These are phyloP conservation scores for Drosophila willistoni DNA, from an alignment of 1,140 invertebrate genomes.

Conservation along the genomic window DNA sequence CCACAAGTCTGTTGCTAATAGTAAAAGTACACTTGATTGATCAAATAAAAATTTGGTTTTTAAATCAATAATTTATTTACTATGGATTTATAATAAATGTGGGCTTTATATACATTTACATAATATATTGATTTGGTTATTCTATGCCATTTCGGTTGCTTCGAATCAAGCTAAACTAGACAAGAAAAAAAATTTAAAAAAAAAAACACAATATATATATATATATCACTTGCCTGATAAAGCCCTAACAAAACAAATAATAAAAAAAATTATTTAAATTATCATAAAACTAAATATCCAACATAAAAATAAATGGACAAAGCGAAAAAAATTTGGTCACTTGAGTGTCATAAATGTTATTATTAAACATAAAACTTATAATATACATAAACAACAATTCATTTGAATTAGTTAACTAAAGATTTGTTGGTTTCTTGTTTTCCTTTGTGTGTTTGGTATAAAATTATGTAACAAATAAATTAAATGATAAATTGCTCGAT, in stretches of 20 bases:
- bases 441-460: constrained; percentile 5
- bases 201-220: constrained; percentile 9
- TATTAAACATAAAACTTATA: constrained; percentile 59
- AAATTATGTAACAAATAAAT: constrained; percentile 75
- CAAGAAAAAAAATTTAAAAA: not conserved
- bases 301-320: constrained; percentile 14
- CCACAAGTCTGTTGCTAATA: not conserved
- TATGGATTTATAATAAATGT: constrained; percentile 39
- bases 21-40: not conserved
- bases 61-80: constrained; percentile 3
- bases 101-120: constrained; percentile 31
- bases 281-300: not conserved
- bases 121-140: constrained; percentile 44
- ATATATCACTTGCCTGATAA: constrained; percentile 56
- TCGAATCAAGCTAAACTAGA: constrained; percentile 36
- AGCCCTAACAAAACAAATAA: constrained; percentile 27
- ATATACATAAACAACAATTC: constrained; percentile 63
- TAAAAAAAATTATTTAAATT: constrained; percentile 13
- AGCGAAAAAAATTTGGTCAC: constrained; percentile 39
- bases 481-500: constrained; percentile 36
- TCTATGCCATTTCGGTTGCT: constrained; percentile 21
- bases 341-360: constrained; percentile 46
- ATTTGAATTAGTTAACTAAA: constrained; percentile 54
- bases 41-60: not conserved
- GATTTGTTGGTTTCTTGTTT: constrained; percentile 26